Evolutionary conservation across 1,140 invertebrate species (phyloP), one percentile per base, ranked within the genome.

Genomic region (Sesamia nonagrioides): DNA sequence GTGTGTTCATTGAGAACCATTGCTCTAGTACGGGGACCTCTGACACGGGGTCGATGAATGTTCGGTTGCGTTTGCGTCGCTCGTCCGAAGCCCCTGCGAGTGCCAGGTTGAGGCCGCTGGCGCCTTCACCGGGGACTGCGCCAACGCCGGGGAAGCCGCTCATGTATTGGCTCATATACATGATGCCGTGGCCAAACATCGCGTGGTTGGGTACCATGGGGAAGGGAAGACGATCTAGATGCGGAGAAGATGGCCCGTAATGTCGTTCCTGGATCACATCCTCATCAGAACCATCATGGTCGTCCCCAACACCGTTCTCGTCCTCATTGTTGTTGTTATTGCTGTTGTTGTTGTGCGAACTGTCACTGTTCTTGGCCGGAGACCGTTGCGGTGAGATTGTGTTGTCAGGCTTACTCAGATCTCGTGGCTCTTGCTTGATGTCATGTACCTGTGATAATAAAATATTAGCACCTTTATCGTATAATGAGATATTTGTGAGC

Each of bases 31-130:
- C 97, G 5, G 99, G 99, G 60, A 99, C 99, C 96, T 99, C 99
- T 27, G 98, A 98, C 13, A 99, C 98, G 0, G 99, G 99, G 95
- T 99, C 99, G 84, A 99, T 99, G 92, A 99, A 99, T n/a, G 99
- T 99, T 79, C 99, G 96, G 93, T 99, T 99, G 45, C 99, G 96
- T 93, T 99, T 99, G 45, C 98, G 96, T 69, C 98, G 96, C 90
- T 99, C 98, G 84, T 98, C 98, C 86, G 96, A 96, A 86, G 96
- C 94, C 86, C 96, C 92, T 84, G 96, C 96, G 87, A 97, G 92
- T 87, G 95, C 96, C 66, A 96, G 92, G 82, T 96, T 96, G 0
- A 96, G 90, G 1, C 95, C 95, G 69, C 95, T 95, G 15, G 94
- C 95, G 5, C 94, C 90, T 93, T 95, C 91, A 88, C 91, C 89